Conservation (phyloP, 2,888 invertebrate genomes). For the Drosophila affinis region DNA sequence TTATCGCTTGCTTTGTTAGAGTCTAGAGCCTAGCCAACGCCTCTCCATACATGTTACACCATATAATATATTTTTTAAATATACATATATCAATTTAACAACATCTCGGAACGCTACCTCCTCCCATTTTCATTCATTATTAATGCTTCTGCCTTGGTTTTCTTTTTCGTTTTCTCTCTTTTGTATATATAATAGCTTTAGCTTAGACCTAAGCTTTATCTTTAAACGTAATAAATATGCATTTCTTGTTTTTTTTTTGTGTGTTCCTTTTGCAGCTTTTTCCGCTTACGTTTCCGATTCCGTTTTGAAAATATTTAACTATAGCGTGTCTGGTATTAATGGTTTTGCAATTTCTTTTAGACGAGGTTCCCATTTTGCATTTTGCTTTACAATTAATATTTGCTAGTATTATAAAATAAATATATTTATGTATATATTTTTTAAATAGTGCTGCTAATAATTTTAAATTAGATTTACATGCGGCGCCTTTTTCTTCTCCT, state of each 20-base stretch:
- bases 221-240: conserved; percentile 68
- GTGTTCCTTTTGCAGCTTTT: conserved; percentile 53
- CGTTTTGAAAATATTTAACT: conserved; percentile 70
- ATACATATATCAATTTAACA: conserved; percentile 60
- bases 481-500: conserved; percentile 29
- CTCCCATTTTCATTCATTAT: conserved; percentile 32
- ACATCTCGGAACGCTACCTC: conserved; percentile 58
- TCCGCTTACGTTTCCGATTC: not conserved
- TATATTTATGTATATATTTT: conserved; percentile 63
- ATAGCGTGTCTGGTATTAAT: conserved; percentile 56
- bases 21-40: conserved; percentile 60
- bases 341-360: conserved; percentile 43
- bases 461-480: conserved; percentile 57
- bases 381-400: conserved; percentile 71
- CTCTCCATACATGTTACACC: conserved; percentile 21
- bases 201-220: conserved; percentile 42
- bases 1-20: conserved; percentile 51
- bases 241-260: conserved; percentile 26
- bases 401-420: conserved; percentile 75
- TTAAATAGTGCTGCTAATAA: conserved; percentile 68
- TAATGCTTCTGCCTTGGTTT: conserved; percentile 31
- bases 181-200: conserved; percentile 34
- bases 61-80: conserved; percentile 33
- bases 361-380: conserved; percentile 57
- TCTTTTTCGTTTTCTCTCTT: conserved; percentile 12